Conservation (phyloP, 2,113 vertebrate genomes). For the Numida meleagris region DNA sequence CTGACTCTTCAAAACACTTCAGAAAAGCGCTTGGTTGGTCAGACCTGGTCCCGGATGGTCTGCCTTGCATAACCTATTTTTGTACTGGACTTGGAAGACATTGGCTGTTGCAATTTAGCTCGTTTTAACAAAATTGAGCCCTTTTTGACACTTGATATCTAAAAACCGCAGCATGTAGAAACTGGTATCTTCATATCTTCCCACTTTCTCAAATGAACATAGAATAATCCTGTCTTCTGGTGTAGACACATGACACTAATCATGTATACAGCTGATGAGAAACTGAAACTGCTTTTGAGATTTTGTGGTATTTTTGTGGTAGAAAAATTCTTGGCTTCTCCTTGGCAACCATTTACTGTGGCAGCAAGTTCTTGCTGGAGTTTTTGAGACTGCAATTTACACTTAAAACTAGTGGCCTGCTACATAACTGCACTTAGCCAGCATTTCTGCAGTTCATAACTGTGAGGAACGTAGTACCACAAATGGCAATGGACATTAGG, state of each 20-base stretch:
- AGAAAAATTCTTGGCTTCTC: conserved; percentile 81
- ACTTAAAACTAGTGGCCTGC: conserved; percentile 85
- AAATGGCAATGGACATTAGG: conserved; percentile 99
- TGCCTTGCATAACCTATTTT: conserved; percentile 26
- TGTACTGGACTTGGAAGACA: conserved; percentile 53
- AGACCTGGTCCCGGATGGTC: conserved; percentile 49
- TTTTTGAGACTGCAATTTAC: conserved; percentile 82
- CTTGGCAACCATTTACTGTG: conserved; percentile 81
- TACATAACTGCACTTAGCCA: conserved; percentile 92
- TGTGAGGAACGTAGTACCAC: conserved; percentile 99
- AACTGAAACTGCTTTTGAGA: conserved; percentile 79
- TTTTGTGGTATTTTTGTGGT: conserved; percentile 83
- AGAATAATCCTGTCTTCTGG: conserved; percentile 62
- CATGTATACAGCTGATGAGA: conserved; percentile 70
- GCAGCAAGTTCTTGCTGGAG: conserved; percentile 80
- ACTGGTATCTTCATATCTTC: conserved; percentile 54
- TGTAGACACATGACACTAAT: conserved; percentile 68
- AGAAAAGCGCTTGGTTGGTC: conserved; percentile 38
- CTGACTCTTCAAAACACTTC: conserved; percentile 9
- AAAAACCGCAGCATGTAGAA: conserved; percentile 43
- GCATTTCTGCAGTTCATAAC: conserved; percentile 98
- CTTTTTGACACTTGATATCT: conserved; percentile 29
- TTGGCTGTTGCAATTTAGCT: conserved; percentile 65
- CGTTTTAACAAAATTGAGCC: conserved; percentile 49
- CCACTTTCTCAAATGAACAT: conserved; percentile 37